phyloP scores from a whole-genome alignment of 1,140 invertebrate genomes.

The Drosophila lacteicornis region DNA sequence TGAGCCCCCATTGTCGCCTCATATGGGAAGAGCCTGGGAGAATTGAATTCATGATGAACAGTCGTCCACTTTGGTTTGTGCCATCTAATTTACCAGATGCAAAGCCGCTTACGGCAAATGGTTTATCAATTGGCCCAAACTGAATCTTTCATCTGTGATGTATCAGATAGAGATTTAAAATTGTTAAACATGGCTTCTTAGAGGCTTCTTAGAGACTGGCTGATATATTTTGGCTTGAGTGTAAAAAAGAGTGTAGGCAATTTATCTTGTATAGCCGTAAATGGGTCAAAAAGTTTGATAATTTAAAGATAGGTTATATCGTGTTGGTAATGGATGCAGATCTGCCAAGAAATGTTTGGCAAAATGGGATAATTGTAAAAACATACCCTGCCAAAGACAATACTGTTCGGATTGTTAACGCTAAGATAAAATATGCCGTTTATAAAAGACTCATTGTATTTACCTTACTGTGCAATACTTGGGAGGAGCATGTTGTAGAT shows the following conservation, averaged over 20 bases:
- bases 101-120: constrained; percentile 9
- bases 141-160: constrained; percentile 9
- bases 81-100: constrained; percentile 32
- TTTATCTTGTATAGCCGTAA: constrained; percentile 6
- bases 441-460: no score
- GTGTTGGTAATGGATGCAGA: constrained; percentile 16
- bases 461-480: no score
- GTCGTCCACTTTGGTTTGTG: constrained; percentile 48
- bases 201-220: neutral
- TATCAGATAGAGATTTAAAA: constrained; percentile 8
- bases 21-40: neutral
- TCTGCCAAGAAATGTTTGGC: no score
- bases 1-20: neutral
- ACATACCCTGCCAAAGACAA: no score
- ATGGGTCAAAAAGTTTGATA: constrained; percentile 8
- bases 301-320: neutral
- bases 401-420: no score
- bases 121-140: constrained; percentile 16
- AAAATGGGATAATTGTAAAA: no score
- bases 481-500: no score
- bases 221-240: constrained; percentile 5
- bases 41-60: constrained; percentile 2
- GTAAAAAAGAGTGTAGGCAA: constrained; percentile 6
- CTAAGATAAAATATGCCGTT: no score
- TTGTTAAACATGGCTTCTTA: constrained; percentile 12